These are phyloP conservation scores for human DNA, from an alignment of 2,113 vertebrate species.

Conservation along the genomic window GRCh38 chr1:34411501-34412000, in stretches of 20 bases:
- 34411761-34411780: not conserved
- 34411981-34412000: not conserved
- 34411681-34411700: too few relatives aligned
- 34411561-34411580: too few relatives aligned
- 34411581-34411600: too few relatives aligned
- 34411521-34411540: too few relatives aligned
- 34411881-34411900: not conserved
- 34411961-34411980: not conserved
- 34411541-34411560: too few relatives aligned
- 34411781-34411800: not conserved
- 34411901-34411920: not conserved
- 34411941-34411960: not conserved
- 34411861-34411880: not conserved
- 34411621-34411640: too few relatives aligned
- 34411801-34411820: not conserved
- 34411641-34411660: too few relatives aligned
- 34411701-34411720: too few relatives aligned
- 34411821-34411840: not conserved
- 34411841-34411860: not conserved
- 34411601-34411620: too few relatives aligned
- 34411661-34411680: too few relatives aligned
- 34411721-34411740: too few relatives aligned
- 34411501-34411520: too few relatives aligned
- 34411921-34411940: not conserved
- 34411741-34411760: not conserved